Base-by-base conservation (phyloP, 2,888 invertebrate species). In the Luperina nickerlii region DNA sequence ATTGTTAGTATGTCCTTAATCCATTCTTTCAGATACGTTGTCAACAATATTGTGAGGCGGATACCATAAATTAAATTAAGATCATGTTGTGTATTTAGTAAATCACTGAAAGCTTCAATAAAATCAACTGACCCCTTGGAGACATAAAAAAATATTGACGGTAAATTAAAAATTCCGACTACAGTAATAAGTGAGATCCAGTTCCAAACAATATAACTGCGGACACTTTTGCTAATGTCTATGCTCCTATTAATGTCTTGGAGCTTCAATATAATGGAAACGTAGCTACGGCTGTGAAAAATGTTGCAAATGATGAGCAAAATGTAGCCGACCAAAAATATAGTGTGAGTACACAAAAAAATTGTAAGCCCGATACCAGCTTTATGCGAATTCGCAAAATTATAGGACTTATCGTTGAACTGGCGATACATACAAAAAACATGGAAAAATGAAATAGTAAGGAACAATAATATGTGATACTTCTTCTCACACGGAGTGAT, bases 401-500 rank as follows among this genome's bases (percentile, higher is more conserved):
- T 27, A 27, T 0, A 27, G 15, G 8, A 0, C 1, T 27, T 24
- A 1, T 54, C 7, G 24, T 11, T 7, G 2, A 45, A 8, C 11
- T 27, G 0, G 9, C 0, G 7, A 42, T 0, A n/a, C 1, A 32
- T 6, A 18, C 6, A 42, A 0, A 57, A n/a, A 1, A 32, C 2
- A 45, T 32, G 54, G 0, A 51, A 18, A 8, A 42, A 7, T 32
- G 0, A 60, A 27, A 67, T 5, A 15, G 32, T 6, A 11, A 45
- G 11, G 20, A 51, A 60, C 13, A 51, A 8, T 3, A 72, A 24
- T 20, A 80, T 32, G 2, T 38, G 57, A 51, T 80, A 71, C 9
- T 71, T 79, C 13, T 70, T 79, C 1, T 72, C 48, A 60, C 51
- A 60, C 9, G 54, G 32, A 24, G 32, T 54, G 8, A 79, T 81